These are phyloP conservation scores for Anas acuta DNA, from an alignment of 2,797 vertebrate species.

Conservation along the genomic window DNA sequence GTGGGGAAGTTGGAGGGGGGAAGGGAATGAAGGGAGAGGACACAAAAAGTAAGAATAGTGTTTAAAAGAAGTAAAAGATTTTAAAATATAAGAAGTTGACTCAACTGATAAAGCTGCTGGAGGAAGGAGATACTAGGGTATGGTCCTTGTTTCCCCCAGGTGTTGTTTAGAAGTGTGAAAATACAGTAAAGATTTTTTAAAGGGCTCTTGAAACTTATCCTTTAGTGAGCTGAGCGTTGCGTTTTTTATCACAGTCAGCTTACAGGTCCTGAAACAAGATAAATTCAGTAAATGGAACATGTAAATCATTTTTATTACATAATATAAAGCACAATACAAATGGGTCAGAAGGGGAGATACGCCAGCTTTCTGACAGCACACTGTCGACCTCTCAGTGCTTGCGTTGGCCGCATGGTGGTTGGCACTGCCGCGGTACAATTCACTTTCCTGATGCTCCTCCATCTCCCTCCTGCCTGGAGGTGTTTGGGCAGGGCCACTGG, in stretches of 20 bases:
- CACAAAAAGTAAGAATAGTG: not conserved
- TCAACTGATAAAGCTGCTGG: not conserved
- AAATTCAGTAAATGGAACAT: not conserved
- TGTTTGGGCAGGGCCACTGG: not conserved
- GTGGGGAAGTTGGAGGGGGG: not conserved
- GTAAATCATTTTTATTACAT: not conserved
- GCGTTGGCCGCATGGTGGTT: not conserved
- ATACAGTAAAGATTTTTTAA: not conserved
- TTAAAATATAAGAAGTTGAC: not conserved
- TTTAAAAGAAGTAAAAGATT: not conserved
- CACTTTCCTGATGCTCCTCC: not conserved
- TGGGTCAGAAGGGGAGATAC: not conserved
- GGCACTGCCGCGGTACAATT: not conserved
- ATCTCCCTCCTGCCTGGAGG: not conserved
- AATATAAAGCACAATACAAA: not conserved
- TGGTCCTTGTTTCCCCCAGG: not conserved
- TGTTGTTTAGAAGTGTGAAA: not conserved
- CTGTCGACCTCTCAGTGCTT: not conserved
- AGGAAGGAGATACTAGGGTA: not conserved
- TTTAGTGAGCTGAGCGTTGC: not conserved
- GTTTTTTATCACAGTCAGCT: not conserved
- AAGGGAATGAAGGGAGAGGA: not conserved
- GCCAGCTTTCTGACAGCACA: not conserved
- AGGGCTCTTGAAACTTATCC: not conserved
- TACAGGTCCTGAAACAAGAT: not conserved